Conservation (phyloP, 2,888 invertebrate species). For the Caenorhabditis sp. region DNA sequence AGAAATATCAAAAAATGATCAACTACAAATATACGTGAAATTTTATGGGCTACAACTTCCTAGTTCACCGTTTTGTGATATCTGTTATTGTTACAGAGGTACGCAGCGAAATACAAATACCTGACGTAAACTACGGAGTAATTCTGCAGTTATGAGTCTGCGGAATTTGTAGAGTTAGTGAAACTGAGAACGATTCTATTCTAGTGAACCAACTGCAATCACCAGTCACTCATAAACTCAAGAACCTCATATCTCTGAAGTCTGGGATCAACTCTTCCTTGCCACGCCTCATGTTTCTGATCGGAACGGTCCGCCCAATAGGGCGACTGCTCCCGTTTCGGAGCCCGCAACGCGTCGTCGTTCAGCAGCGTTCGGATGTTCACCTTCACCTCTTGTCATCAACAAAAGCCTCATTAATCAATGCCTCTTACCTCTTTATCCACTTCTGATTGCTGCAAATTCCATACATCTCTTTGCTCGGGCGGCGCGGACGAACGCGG, state of each 20-base stretch:
- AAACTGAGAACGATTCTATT: not conserved
- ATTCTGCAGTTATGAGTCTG: too few species aligned
- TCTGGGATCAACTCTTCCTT: slow-evolving; percentile 72
- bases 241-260: slow-evolving; percentile 68
- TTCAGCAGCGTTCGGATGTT: slow-evolving; percentile 76
- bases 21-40: too few species aligned
- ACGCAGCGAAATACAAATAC: too few species aligned
- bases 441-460: slow-evolving; percentile 57
- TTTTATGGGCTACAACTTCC: too few species aligned
- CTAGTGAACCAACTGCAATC: not conserved
- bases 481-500: slow-evolving; percentile 67
- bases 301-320: slow-evolving; percentile 72
- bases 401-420: not conserved
- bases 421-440: slow-evolving; percentile 70
- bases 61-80: too few species aligned
- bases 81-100: too few species aligned
- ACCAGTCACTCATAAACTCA: not conserved
- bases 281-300: slow-evolving; percentile 75
- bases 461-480: slow-evolving; percentile 72
- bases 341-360: slow-evolving; percentile 74
- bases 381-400: slow-evolving; percentile 60
- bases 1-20: too few species aligned
- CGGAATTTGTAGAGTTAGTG: slow-evolving; percentile 15
- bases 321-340: slow-evolving; percentile 70
- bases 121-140: too few species aligned